phyloP scores from a whole-genome alignment of 1,140 invertebrate species.

The Caenorhabditis latens region DNA sequence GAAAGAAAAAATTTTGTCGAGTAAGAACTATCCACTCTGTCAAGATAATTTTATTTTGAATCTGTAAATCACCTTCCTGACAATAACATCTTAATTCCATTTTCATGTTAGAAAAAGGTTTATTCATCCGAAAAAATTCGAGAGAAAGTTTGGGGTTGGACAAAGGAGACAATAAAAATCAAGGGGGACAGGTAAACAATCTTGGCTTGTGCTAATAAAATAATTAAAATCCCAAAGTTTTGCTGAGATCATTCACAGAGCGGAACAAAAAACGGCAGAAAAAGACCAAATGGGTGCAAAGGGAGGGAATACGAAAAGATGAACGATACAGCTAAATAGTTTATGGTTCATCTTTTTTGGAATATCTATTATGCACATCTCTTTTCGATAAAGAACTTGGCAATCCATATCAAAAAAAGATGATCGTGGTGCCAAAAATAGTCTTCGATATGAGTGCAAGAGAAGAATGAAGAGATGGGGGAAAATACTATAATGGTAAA shows the following conservation, averaged over 20 bases:
- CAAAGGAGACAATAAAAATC: conserved; percentile 17
- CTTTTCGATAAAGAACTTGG: neutral
- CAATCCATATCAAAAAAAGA: neutral
- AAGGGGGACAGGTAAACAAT: conserved; percentile 21
- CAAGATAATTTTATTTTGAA: neutral
- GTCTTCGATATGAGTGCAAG: conserved; percentile 27
- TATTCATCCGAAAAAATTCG: conserved; percentile 53
- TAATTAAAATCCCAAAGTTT: conserved; percentile 51
- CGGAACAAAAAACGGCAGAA: conserved; percentile 38
- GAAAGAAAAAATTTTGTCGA: no score
- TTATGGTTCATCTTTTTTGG: conserved; percentile 2
- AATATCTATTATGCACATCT: conserved; percentile 6
- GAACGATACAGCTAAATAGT: neutral
- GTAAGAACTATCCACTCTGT: no score
- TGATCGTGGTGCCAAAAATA: neutral
- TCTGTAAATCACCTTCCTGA: neutral
- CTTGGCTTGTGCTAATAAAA: conserved; percentile 50
- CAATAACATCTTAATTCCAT: no score
- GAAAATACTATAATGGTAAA: conserved; percentile 32
- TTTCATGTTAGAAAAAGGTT: conserved; percentile 52
- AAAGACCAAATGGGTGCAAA: conserved; percentile 49
- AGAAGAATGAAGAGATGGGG: neutral
- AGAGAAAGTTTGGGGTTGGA: conserved; percentile 6
- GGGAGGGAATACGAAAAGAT: conserved; percentile 13
- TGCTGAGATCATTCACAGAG: conserved; percentile 50